Evolutionary conservation across 2,888 invertebrate species (phyloP), one percentile per base, ranked within the genome.

Genomic region (Neria commutata): DNA sequence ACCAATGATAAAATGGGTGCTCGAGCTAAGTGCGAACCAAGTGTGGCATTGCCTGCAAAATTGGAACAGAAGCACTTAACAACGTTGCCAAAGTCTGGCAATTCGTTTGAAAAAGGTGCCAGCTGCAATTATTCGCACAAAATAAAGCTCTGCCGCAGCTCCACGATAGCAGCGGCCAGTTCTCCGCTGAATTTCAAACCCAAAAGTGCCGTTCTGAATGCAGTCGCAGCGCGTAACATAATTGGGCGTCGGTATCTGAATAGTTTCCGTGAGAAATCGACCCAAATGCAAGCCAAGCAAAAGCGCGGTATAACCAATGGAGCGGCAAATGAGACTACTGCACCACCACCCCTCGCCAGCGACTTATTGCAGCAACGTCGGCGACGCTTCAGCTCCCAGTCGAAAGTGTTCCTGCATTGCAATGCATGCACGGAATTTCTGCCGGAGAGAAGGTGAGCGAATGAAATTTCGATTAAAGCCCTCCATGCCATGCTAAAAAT

Each of bases 231-330:
- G 45, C 61, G 59, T 40, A 69, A 63, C 56, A 67, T 67, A 37
- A 60, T 65, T 52, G 65, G 61, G 16, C 67, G 67, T 2, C 69
- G 69, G 25, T 68, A 66, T 49, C 63, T 68, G 42, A 65, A 59
- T 53, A 67, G 66, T 54, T 67, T 61, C 54, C 59, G 56, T 45
- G 63, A 67, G n/a, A n/a, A n/a, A n/a, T n/a, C n/a, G n/a, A n/a
- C n/a, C n/a, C n/a, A n/a, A 29, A 11, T 11, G 29, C 29, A 29
- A 29, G 29, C 29, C 6, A 11, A 6, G 6, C 29, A 29, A 11
- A 29, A 6, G 6, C 11, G 29, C 29, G 6, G 29, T 11, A 29
- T 29, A 8, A 29, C 29, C 6, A 29, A 6, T 6, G 24, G 10
- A 49, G 3, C 11, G 21, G 61, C 47, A 51, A 48, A 49, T 45